phyloP scores from a whole-genome alignment of 2,113 vertebrate genomes.

The Brevimyrus niger region DNA sequence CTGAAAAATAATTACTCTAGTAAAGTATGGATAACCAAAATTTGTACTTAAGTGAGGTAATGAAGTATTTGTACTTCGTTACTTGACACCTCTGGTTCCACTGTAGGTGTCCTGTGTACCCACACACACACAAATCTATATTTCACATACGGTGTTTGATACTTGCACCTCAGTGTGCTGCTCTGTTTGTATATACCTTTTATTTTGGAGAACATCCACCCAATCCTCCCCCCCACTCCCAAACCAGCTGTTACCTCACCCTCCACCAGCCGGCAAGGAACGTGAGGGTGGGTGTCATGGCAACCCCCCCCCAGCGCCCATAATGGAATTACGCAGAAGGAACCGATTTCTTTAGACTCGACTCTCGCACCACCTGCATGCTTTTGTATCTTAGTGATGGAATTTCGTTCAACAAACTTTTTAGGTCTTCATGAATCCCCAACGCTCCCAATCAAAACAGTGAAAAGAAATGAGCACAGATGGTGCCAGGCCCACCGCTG shows the following conservation, averaged over 20 bases:
- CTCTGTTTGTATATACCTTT: neutral
- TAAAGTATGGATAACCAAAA: too few species aligned
- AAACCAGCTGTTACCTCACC: neutral
- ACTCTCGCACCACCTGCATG: neutral
- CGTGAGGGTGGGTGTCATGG: conserved; percentile 10
- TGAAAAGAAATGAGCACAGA: neutral
- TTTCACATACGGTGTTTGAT: neutral
- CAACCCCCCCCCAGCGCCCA: neutral
- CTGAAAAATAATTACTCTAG: too few species aligned
- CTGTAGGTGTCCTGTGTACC: neutral
- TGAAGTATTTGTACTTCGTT: too few species aligned
- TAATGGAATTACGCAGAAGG: conserved; percentile 17
- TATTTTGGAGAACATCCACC: neutral
- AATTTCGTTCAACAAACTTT: neutral
- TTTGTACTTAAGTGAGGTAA: too few species aligned
- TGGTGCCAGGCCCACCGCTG: neutral
- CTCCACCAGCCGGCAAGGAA: neutral
- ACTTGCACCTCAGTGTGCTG: neutral
- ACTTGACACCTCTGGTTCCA: too few species aligned
- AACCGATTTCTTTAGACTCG: neutral
- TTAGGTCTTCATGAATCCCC: neutral
- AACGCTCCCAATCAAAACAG: neutral
- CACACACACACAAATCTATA: neutral
- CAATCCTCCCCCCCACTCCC: neutral
- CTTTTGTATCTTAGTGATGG: neutral